phyloP scores from a whole-genome alignment of 2,888 invertebrate genomes.

The Anagyrus pseudococci region DNA sequence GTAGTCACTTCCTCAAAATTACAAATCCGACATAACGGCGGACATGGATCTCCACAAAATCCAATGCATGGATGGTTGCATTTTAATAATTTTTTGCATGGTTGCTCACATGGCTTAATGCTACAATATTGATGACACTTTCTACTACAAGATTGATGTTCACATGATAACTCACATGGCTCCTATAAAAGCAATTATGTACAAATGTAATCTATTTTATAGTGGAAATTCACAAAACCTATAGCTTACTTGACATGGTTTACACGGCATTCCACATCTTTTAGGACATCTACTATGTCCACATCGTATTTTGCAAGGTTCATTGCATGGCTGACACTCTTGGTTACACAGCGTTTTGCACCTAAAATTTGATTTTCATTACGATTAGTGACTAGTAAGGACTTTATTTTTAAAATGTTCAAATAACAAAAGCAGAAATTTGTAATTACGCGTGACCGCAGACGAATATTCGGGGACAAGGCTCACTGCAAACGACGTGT shows the following conservation, averaged over 20 bases:
- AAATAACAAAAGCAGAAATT: no score
- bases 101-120: slow-evolving; percentile 14
- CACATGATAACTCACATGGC: slow-evolving; percentile 7
- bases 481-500: background rate
- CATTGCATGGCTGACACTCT: slow-evolving; percentile 14
- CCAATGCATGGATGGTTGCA: slow-evolving; percentile 21
- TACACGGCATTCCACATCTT: slow-evolving; percentile 18
- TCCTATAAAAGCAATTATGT: slow-evolving; percentile 1
- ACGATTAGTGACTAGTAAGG: background rate
- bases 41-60: slow-evolving; percentile 23
- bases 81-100: slow-evolving; percentile 19
- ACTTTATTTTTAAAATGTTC: background rate
- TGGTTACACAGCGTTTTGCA: slow-evolving; percentile 8
- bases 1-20: slow-evolving; percentile 11
- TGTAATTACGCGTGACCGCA: slow-evolving; percentile 20
- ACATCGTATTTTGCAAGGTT: slow-evolving; percentile 12
- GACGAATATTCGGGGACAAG: slow-evolving; percentile 4
- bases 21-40: slow-evolving; percentile 21
- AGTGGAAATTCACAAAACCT: background rate
- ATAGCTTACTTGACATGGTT: slow-evolving; percentile 14
- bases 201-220: background rate
- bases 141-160: slow-evolving; percentile 8
- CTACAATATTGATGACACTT: slow-evolving; percentile 9
- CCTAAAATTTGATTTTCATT: slow-evolving; percentile 8
- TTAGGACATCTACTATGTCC: slow-evolving; percentile 15